Base-by-base conservation (phyloP, 1,140 invertebrate genomes). In the Anadara kagoshimensis region DNA sequence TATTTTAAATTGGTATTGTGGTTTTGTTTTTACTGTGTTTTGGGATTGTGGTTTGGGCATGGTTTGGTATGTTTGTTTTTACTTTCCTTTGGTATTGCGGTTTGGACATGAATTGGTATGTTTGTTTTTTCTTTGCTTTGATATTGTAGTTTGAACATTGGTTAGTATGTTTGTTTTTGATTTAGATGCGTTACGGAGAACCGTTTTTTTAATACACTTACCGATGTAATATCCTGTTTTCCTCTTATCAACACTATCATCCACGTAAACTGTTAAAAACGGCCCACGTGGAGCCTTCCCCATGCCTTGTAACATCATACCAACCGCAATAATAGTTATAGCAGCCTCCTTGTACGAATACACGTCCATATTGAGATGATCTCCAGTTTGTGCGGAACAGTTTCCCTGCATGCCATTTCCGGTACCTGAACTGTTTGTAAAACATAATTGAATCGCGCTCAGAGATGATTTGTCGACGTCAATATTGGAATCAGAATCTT, bases 241-340 rank as follows among this genome's bases (percentile, higher is more conserved):
- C 14, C 78, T 78, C 49, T 77, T 73, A 18, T 78, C 59, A 10
- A 74, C 78, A 62, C 81, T 83, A 45, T 83, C 79, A 49, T 83
- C 81, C 22, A 83, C 58, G 53, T 81, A 83, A 1, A 74, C 77
- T 0, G 73, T 64, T 8, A 78, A 22, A 22, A 76, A 69, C 0
- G 81, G 64, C 0, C 57, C 43, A 29, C 81, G 62, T 1, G 77
- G 77, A 2, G 81, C 75, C 62, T 83, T 83, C 26, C 71, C 76
- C 11, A 81, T 62, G 8, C 81, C 81, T 54, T 83, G 79, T 5
- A 81, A 26, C 2, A 73, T 56, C 81, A 83, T 80, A 0, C 78
- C 78, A 0, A 79, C 14, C 1, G 57, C 71, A 0, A 80, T 45
- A 0, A 74, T 51, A n/a, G 29, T 10, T 14, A 83, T 67, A 5